A percentile compares a stretch with the other conserved stretches of the same genome.
These are phyloP conservation scores for Notolabrus celidotus DNA, from an alignment of 2,797 vertebrate species.

Conservation along the genomic window DNA sequence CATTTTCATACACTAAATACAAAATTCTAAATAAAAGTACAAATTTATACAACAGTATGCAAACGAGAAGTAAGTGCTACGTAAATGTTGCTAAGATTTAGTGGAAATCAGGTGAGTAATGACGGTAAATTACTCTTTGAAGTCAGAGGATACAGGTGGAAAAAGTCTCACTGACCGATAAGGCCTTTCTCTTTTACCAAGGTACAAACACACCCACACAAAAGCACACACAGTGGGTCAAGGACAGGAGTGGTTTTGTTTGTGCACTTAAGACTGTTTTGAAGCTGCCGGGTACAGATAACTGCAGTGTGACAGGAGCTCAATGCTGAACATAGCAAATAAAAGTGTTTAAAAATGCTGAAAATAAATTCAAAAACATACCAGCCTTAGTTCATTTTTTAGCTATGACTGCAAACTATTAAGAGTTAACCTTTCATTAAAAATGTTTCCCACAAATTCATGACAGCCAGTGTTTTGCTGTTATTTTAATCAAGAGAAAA, in stretches of 20 bases:
- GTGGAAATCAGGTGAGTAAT: constrained; percentile 45
- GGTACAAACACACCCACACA: constrained; percentile 62
- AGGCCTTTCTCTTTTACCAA: constrained; percentile 58
- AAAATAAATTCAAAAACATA: not conserved
- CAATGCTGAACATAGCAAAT: not conserved
- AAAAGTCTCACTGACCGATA: constrained; percentile 86
- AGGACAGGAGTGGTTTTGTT: constrained; percentile 72
- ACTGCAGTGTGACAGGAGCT: constrained; percentile 2
- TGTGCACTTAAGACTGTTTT: constrained; percentile 36
- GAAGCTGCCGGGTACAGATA: constrained; percentile 21
- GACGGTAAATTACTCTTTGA: constrained; percentile 63
- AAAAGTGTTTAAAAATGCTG: not conserved
- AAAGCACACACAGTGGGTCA: constrained; percentile 71
- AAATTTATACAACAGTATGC: constrained; percentile 12
- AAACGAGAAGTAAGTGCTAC: constrained; percentile 55
- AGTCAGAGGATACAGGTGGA: constrained; percentile 85
- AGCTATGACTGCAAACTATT: too few species aligned
- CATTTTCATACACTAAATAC: constrained; percentile 15
- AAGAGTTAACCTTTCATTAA: not conserved
- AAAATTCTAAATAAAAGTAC: not conserved
- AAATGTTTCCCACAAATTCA: not conserved
- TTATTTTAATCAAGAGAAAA: not conserved
- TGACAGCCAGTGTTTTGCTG: not conserved
- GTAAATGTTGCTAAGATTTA: constrained; percentile 51
- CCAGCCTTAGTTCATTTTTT: too few species aligned